Percentiles rank a stretch among this genome's conserved stretches.
These are phyloP conservation scores for Takifugu rubripes DNA, from an alignment of 2,797 vertebrate genomes.

Conservation along the genomic window DNA sequence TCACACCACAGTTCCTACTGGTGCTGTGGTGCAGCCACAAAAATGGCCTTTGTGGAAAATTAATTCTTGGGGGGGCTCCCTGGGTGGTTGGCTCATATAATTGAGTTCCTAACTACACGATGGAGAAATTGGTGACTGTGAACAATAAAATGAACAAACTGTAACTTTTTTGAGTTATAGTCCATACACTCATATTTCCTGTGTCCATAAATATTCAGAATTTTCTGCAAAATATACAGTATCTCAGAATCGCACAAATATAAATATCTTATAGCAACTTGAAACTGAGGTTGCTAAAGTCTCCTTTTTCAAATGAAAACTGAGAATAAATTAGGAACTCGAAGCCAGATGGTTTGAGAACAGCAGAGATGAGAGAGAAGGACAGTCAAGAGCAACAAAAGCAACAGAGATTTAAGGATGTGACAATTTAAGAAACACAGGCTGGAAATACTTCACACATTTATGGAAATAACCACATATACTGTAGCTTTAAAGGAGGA, in stretches of 20 bases:
- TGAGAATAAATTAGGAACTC: constrained; percentile 26
- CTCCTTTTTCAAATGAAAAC: constrained; percentile 14
- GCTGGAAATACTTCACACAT: constrained; percentile 26
- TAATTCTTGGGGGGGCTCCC: too few species aligned
- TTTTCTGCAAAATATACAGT: too few species aligned
- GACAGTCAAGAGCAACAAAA: constrained; percentile 21
- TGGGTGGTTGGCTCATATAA: too few species aligned
- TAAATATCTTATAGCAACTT: constrained; percentile 32
- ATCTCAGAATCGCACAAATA: neutral
- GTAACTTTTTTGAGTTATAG: too few species aligned
- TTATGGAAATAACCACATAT: constrained; percentile 49
- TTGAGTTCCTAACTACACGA: too few species aligned
- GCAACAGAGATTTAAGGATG: constrained; percentile 44
- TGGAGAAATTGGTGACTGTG: too few species aligned
- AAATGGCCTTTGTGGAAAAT: too few species aligned
- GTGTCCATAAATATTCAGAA: too few species aligned
- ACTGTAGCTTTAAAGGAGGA: constrained; percentile 26
- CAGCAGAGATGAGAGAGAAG: constrained; percentile 29
- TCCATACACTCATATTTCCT: too few species aligned
- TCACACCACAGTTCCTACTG: too few species aligned
- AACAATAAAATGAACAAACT: too few species aligned
- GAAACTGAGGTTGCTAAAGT: constrained; percentile 13
- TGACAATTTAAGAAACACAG: constrained; percentile 40
- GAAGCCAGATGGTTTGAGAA: constrained; percentile 47
- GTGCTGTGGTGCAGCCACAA: too few species aligned